These are phyloP conservation scores for Cephus spinipes DNA, from an alignment of 2,888 invertebrate genomes.

Conservation along the genomic window DNA sequence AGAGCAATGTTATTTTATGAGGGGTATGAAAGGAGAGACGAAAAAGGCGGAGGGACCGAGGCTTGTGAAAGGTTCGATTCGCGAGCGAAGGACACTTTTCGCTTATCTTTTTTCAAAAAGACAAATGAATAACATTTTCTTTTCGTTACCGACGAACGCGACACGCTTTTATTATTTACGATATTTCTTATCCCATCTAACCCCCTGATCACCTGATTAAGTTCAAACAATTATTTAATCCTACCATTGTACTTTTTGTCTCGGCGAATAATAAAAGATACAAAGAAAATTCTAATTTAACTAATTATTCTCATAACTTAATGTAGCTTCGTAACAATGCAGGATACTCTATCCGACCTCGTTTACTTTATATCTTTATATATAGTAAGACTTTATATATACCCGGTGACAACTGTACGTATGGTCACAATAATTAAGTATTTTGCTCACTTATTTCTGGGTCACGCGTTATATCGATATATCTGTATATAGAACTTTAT, in stretches of 20 bases:
- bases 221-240: not conserved
- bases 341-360: no score
- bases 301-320: not conserved
- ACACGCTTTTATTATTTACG: not conserved
- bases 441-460: no score
- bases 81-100: not conserved
- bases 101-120: not conserved
- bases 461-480: not conserved
- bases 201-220: not conserved
- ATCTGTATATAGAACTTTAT: not conserved
- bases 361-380: no score
- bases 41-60: constrained; percentile 5
- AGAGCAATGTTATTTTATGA: not conserved
- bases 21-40: constrained; percentile 18
- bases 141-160: no score
- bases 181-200: not conserved
- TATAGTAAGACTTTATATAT: no score
- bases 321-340: no score
- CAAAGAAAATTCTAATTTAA: not conserved
- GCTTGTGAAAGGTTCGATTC: not conserved
- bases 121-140: no score
- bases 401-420: no score
- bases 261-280: not conserved
- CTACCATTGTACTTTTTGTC: not conserved
- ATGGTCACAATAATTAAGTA: no score